Evolutionary conservation across 1,140 invertebrate species (phyloP).

Genomic region (Ips nitidus): DNA sequence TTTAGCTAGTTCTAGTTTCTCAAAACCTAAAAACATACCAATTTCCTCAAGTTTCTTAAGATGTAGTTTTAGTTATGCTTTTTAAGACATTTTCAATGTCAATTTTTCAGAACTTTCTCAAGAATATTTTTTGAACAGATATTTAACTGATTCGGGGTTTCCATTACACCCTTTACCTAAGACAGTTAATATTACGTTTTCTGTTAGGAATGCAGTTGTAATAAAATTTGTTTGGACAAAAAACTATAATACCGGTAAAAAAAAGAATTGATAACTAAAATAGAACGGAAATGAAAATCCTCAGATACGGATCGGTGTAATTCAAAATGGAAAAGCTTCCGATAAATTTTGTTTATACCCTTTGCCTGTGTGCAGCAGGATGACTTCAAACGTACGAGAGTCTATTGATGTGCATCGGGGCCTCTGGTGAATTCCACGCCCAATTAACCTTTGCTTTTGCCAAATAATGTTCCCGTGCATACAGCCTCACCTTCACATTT

Average conservation of each 20-base stretch:
- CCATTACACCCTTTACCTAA: no score
- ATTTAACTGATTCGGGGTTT: no score
- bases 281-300: constrained; percentile 11
- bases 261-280: constrained; percentile 3
- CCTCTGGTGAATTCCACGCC: background rate
- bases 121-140: no score
- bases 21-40: no score
- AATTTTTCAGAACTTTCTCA: no score
- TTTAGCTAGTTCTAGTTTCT: no score
- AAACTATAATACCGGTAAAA: background rate
- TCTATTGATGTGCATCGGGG: constrained; percentile 20
- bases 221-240: background rate
- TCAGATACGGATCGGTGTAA: constrained; percentile 11
- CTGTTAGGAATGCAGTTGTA: no score
- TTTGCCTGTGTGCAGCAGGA: constrained; percentile 8
- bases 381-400: constrained; percentile 18
- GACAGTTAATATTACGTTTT: no score
- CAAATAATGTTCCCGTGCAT: background rate
- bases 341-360: constrained; percentile 18
- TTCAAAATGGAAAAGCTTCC: constrained; percentile 21
- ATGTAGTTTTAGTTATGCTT: no score
- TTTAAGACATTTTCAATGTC: no score
- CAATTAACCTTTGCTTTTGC: constrained; percentile 22
- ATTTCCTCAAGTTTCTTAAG: no score
- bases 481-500: no score